Evolutionary conservation across 2,888 invertebrate species (phyloP), one percentile per base, ranked within the genome.

Genomic region (Poecilobothrus nobilitatus): DNA sequence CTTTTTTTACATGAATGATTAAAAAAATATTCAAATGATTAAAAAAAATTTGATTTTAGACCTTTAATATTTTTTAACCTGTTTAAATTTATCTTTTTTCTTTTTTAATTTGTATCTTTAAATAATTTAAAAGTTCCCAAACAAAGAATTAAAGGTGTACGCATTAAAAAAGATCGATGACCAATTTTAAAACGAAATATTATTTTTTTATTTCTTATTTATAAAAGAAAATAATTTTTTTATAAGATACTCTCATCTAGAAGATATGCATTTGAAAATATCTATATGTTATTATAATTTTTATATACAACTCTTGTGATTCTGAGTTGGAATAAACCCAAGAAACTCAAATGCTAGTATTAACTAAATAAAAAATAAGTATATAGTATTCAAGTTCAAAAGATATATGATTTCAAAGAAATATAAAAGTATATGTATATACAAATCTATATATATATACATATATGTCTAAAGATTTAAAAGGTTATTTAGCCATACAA

Each of bases 101-200:
- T 10, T 37, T 8, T 8, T 53, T 53, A 53, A 27, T 27, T 27
- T 27, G 27, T 27, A 27, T 27, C 27, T 27, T 27, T 27, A 27
- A 5, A 2, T 27, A 27, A 53, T 53, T 53, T 53, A 53, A 53
- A 6, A 53, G 3, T 9, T 53, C 53, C 53, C n/a, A 53, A n/a
- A 53, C 9, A 53, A 10, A 37, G 41, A 27, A 27, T 27, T 27
- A 41, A 41, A 41, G 41, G 18, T 63, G 27, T 18, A 27, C 15
- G 27, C 27, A 27, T 27, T 33, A 63, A 63, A 33, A 68, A 68
- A 66, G 69, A 69, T 69, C 69, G 67, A 69, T 69, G 69, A 69
- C 71, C 71, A 71, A 70, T 53, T 53, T 15, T 15, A 63, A 63
- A 27, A 63, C 22, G 8, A 63, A 37, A 37, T 27, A 4, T 27